These are phyloP conservation scores for Nomia melanderi DNA, from an alignment of 1,140 invertebrate genomes.

Conservation along the genomic window DNA sequence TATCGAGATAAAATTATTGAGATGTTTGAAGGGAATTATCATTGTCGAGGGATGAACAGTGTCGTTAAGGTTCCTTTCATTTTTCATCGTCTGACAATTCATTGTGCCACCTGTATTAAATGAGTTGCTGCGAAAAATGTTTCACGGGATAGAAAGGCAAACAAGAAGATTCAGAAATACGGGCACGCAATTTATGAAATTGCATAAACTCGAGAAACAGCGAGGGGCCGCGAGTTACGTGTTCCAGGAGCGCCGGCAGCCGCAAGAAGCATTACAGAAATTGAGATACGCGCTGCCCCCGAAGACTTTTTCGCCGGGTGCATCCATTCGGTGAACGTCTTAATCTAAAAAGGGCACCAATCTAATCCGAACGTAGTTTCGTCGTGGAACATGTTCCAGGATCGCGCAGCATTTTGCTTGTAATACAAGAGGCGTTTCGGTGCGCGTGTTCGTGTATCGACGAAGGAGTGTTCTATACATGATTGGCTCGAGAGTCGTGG, in stretches of 20 bases:
- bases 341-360: background rate
- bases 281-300: slow-evolving; percentile 10
- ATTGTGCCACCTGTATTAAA: too few relatives aligned
- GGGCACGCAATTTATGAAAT: background rate
- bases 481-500: too few relatives aligned
- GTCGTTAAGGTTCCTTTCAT: too few relatives aligned
- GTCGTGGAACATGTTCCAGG: background rate
- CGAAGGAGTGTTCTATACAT: too few relatives aligned
- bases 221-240: background rate
- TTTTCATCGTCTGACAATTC: too few relatives aligned
- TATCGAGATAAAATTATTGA: too few relatives aligned
- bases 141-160: background rate
- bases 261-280: slow-evolving; percentile 19
- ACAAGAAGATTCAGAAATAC: background rate
- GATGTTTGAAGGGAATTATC: too few relatives aligned
- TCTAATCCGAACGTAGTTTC: background rate
- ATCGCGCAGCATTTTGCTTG: too few relatives aligned
- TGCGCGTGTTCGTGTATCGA: too few relatives aligned
- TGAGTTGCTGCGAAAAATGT: too few relatives aligned
- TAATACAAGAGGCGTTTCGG: too few relatives aligned
- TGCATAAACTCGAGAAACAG: background rate
- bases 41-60: too few relatives aligned
- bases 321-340: background rate
- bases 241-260: background rate
- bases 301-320: background rate